Evolutionary conservation across 1,140 invertebrate species (phyloP).

Genomic region (Eupeodes corollae): DNA sequence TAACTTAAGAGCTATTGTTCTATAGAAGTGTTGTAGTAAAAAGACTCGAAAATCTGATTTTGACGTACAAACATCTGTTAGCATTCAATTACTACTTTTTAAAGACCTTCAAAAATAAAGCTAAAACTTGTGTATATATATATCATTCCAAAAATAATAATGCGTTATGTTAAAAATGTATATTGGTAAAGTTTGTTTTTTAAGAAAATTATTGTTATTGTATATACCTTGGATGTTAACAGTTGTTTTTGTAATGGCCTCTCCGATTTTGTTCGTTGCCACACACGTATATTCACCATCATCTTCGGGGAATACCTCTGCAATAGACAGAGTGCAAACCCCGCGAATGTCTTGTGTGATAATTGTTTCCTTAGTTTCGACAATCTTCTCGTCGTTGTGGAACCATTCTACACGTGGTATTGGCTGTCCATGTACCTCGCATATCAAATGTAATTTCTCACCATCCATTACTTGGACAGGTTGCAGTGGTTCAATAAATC

Average conservation of each 20-base stretch:
- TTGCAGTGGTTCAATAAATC: constrained; percentile 58
- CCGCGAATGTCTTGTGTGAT: constrained; percentile 66
- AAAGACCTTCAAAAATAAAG: too few relatives aligned
- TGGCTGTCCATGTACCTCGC: constrained; percentile 66
- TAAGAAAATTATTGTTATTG: neutral
- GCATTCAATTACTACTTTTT: too few relatives aligned
- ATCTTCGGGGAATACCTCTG: constrained; percentile 91
- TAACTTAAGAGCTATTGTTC: too few relatives aligned
- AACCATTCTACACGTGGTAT: constrained; percentile 73
- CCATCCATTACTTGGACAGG: constrained; percentile 83
- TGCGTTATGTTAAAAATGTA: too few relatives aligned
- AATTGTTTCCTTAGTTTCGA: constrained; percentile 67
- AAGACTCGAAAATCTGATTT: too few relatives aligned
- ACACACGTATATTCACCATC: constrained; percentile 74
- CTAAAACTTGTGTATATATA: too few relatives aligned
- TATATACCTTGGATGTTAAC: constrained; percentile 70
- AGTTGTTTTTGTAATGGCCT: constrained; percentile 65
- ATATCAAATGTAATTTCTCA: constrained; percentile 69
- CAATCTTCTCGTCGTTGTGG: constrained; percentile 57
- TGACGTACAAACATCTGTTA: too few relatives aligned
- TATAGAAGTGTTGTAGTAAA: too few relatives aligned
- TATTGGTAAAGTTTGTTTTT: neutral
- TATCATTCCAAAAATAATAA: too few relatives aligned
- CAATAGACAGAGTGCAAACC: constrained; percentile 70
- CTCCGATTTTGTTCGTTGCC: constrained; percentile 75